These are phyloP conservation scores for Mastigias papua DNA, from an alignment of 30 jellyfish, hydroid and myxozoan genomes.

Conservation along the genomic window DNA sequence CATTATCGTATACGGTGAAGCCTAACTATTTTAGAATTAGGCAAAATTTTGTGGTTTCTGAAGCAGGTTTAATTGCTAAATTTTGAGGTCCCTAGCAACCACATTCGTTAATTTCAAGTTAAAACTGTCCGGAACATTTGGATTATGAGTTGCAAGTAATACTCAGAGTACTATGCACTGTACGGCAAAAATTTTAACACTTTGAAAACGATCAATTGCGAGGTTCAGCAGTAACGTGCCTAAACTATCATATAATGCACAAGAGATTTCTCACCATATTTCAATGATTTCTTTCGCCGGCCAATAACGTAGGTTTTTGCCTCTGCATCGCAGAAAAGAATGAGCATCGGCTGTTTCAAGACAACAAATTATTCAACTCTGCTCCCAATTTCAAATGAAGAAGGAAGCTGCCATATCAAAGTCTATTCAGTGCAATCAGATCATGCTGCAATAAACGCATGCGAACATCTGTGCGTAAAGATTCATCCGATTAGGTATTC, in stretches of 20 bases:
- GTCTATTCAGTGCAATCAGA: not conserved
- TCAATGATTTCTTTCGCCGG: not conserved
- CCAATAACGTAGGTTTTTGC: not conserved
- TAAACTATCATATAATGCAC: not conserved
- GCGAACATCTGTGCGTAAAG: not conserved
- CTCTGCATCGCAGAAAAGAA: not conserved
- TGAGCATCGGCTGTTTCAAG: not conserved
- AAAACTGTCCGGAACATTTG: no score
- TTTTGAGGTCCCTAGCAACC: not conserved
- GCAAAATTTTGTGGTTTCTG: not conserved
- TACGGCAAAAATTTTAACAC: no score
- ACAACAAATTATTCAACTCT: not conserved
- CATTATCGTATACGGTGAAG: no score
- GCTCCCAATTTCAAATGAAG: not conserved
- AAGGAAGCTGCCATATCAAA: not conserved
- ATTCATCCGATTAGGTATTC: not conserved
- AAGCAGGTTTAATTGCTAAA: not conserved
- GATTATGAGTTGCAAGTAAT: no score
- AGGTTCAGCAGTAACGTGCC: no score
- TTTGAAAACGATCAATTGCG: no score
- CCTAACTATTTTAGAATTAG: not conserved
- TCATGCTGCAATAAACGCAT: not conserved
- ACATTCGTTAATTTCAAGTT: not conserved
- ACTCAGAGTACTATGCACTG: no score
- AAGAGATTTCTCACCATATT: not conserved